Base-by-base conservation (phyloP, 2,888 invertebrate genomes). In the Xestia sexstrigata region DNA sequence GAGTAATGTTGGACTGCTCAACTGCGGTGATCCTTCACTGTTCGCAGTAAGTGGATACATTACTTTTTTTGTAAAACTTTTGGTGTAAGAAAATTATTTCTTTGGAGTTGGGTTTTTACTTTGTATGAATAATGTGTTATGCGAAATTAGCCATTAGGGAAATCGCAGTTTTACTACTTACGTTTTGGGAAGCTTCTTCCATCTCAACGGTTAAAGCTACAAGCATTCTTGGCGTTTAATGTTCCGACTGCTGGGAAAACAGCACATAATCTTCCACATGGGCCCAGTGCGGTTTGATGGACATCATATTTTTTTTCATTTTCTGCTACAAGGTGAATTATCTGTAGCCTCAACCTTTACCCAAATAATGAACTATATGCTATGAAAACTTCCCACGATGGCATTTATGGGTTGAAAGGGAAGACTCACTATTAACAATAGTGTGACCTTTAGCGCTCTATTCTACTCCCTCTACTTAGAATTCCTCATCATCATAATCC, bases 1-100 rank as follows among this genome's bases (percentile, higher is more conserved):
- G 63, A 77, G 26, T 70, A 52, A 78, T 78, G 74, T 60, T 52
- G n/a, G n/a, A 23, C 52, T 63, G 70, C 20, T 47, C 72, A 30
- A 67, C 62, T 62, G 71, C 23, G 70, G 83, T 66, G 74, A 83
- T 83, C 58, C 78, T 69, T 78, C 78, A 86, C 47, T 85, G 72
- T 58, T 55, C 26, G 20, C 52, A 23, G 45, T 63, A 73, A 85
- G 67, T 60, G 71, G 81, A 76, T 47, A 81, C 73, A 71, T 73
- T 69, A 77, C 63, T 81, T 72, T 76, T 75, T 70, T 52, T 17
- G 1, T 35, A 70, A 52, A 71, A 68, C 76, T 81, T 75, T 76
- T 42, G 49, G 6, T 62, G 42, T 69, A 62, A 17, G 60, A 47
- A 35, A 75, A 42, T 85, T 62, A 60, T 65, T 42, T 69, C 26